phyloP scores from a whole-genome alignment of 2,797 vertebrate genomes.

The Acanthurus tractus region DNA sequence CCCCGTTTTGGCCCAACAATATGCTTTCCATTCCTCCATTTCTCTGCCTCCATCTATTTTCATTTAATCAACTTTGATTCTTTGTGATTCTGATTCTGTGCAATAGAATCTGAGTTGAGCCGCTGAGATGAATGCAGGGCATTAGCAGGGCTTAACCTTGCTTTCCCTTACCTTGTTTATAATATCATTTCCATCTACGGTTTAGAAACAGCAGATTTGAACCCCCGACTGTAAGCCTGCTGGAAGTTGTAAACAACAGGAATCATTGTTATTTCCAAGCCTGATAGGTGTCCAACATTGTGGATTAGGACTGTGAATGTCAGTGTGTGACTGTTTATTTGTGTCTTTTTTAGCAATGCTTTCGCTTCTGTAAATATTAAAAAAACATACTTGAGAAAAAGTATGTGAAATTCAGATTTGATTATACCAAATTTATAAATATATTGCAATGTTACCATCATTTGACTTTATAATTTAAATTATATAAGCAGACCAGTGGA shows the following conservation, averaged over 20 bases:
- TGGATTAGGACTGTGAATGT: not conserved
- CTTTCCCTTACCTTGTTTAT: conserved; percentile 48
- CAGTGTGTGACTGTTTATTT: not conserved
- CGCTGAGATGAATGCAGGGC: conserved; percentile 24
- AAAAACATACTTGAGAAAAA: no score
- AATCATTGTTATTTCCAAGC: conserved; percentile 14
- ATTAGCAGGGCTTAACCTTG: conserved; percentile 55
- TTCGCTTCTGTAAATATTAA: not conserved
- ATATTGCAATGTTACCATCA: not conserved
- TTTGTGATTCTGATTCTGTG: conserved; percentile 14
- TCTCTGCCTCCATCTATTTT: conserved; percentile 7
- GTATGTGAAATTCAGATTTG: not conserved
- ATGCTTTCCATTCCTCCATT: not conserved
- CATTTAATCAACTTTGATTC: conserved; percentile 21
- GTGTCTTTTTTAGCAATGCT: not conserved
- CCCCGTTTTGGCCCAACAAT: not conserved
- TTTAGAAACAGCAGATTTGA: conserved; percentile 37
- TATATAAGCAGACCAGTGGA: not conserved
- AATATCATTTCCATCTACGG: conserved; percentile 43
- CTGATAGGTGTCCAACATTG: not conserved
- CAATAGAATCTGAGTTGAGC: conserved; percentile 13
- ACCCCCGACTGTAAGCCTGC: not conserved
- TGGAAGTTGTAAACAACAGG: conserved; percentile 22
- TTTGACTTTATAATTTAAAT: no score
- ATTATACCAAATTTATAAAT: not conserved